Evolutionary conservation across 2,113 vertebrate genomes (phyloP).

Genomic region (Xiphias gladius): DNA sequence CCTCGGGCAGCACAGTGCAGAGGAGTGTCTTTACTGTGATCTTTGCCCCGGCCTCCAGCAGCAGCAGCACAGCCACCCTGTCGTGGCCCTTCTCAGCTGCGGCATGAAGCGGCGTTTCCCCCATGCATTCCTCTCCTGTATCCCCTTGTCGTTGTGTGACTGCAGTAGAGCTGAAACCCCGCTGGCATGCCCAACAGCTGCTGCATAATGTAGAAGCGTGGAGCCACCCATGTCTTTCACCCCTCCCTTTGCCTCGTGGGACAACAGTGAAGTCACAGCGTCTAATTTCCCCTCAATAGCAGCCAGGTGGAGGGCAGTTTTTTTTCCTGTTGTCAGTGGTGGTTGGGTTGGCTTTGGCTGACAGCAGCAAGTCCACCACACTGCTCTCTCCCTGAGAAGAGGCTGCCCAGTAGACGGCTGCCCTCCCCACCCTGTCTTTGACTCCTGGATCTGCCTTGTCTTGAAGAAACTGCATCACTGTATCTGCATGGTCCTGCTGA

Average conservation of each 20-base stretch:
- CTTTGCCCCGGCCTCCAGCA: conserved; percentile 77
- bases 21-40: conserved; percentile 84
- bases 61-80: conserved; percentile 69
- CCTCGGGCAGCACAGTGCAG: conserved; percentile 84
- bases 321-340: conserved; percentile 84
- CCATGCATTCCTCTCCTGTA: conserved; percentile 83
- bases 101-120: conserved; percentile 83
- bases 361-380: conserved; percentile 81
- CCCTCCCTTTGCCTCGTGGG: conserved; percentile 73
- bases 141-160: conserved; percentile 76
- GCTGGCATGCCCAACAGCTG: conserved; percentile 69
- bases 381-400: conserved; percentile 56
- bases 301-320: conserved; percentile 84
- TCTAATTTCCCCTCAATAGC: conserved; percentile 73
- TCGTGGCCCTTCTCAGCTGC: conserved; percentile 80
- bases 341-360: conserved; percentile 75
- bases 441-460: conserved; percentile 74
- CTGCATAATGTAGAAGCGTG: conserved; percentile 83
- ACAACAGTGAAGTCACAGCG: conserved; percentile 66
- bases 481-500: conserved; percentile 71
- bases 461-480: conserved; percentile 76
- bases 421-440: conserved; percentile 80
- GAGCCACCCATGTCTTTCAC: conserved; percentile 87
- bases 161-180: conserved; percentile 71
- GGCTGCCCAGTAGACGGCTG: conserved; percentile 84